Base-by-base conservation (phyloP, 2,888 invertebrate species). In the Metalampra italica region DNA sequence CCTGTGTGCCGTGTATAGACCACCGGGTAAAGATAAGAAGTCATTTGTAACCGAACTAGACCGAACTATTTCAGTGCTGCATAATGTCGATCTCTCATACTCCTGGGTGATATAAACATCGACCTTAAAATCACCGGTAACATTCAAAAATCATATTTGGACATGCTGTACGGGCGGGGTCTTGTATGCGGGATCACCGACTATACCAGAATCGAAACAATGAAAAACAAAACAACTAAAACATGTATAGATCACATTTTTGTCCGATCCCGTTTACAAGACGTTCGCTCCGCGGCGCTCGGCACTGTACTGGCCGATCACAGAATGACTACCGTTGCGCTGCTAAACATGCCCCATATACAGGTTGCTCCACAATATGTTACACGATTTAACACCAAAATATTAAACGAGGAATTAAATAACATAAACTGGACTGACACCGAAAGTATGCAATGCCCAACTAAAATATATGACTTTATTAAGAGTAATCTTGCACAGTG, bases 1-100 rank as follows among this genome's bases (percentile, higher is more conserved):
- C 29, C 22, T 56, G 15, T 52, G 50, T 30, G 51, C 52, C 32
- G 1, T 52, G 0, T 56, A 56, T 30, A 46, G 56, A 40, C 56
- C 56, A 1, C 56, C 56, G 11, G 12, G 15, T 9, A 43, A 29
- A 9, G 52, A 45, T 13, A 53, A 53, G 44, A 37, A 43, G 14
- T 43, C 49, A 41, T 56, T 56, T 47, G 37, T 51, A 0, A n/a
- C n/a, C 0, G 56, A 56, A 37, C 42, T 56, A 2, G 22, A 46
- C 30, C 14, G 29, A n/a, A 43, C 30, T 22, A 36, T 47, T 40
- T 40, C 49, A 9, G 9, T 38, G 3, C 40, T 46, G 42, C 39
- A 44, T 15, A 8, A 9, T 11, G 14, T 36, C 2, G 52, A 56
- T 40, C 22, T 52, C 9, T n/a, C n/a, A 46, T 48, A 40, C 15